These are phyloP conservation scores for Pollenia angustigena DNA, from an alignment of 2,888 invertebrate genomes.

Conservation along the genomic window DNA sequence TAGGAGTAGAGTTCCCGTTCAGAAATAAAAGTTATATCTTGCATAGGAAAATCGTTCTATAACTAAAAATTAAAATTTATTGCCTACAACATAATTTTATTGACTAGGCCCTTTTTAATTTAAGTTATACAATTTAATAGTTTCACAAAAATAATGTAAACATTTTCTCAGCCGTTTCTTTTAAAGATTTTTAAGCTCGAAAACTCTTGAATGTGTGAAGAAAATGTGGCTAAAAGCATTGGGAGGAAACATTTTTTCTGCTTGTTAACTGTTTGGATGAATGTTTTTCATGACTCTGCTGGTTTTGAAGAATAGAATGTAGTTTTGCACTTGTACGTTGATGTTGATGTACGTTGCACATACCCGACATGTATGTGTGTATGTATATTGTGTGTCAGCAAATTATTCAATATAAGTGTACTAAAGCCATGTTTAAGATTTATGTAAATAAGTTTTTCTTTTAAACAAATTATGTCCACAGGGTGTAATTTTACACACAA, in stretches of 20 bases:
- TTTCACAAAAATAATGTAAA: no score
- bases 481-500: slow-evolving; percentile 62
- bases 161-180: no score
- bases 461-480: slow-evolving; percentile 63
- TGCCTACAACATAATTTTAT: no score
- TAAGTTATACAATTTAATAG: no score
- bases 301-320: slow-evolving; percentile 42
- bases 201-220: no score
- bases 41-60: no score
- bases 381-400: neutral
- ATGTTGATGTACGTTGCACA: neutral
- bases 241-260: neutral
- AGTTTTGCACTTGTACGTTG: neutral
- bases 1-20: no score
- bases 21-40: no score
- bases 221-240: neutral
- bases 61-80: no score
- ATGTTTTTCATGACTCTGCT: slow-evolving; percentile 63
- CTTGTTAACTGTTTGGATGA: neutral
- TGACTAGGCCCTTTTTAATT: no score
- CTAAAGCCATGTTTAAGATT: slow-evolving; percentile 52
- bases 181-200: no score
- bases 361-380: neutral
- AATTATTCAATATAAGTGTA: slow-evolving; percentile 41
- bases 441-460: slow-evolving; percentile 66